Evolutionary conservation across 2,888 invertebrate species (phyloP), one percentile per base, ranked within the genome.

Genomic region (Ectropis crepuscularia): DNA sequence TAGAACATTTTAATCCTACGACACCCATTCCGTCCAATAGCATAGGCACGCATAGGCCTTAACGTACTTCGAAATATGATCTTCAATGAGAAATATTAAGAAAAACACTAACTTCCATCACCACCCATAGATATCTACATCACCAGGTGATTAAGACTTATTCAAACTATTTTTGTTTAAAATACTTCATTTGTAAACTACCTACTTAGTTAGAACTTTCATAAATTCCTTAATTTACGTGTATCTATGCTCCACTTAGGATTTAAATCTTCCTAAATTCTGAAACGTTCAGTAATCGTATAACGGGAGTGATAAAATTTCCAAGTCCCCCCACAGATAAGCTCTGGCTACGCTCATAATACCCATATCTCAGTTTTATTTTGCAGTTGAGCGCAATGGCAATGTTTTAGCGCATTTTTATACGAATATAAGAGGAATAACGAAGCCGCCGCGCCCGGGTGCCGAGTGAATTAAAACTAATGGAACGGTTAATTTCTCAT

Each of bases 401-500:
- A 71, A 78, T 83, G 78, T 83, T 88, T 87, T 80, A 83, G 83
- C 82, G 82, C 79, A 83, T 88, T 89, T 87, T 89, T 87, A 85
- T 85, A 84, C 75, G 82, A 85, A 83, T 81, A 85, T 80, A 84
- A 83, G 80, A 80, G 84, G 84, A 88, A 90, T 89, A 89, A 90
- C 88, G 87, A 87, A 88, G 79, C 79, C 75, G 79, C 79, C 75
- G 76, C 80, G 79, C 82, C 79, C 79, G 83, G 80, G 81, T 80
- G 85, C 80, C 85, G 82, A 86, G 89, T 89, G 89, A 91, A 91
- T 92, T 91, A 91, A 92, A 92, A 92, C 90, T 92, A 92, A 92
- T 92, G 91, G 91, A 90, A 87, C 88, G 82, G 86, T 89, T 91
- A 91, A 92, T 92, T 92, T 92, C 92, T 92, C 91, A 88, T 87